phyloP scores from a whole-genome alignment of 2,888 invertebrate species.

The Eledona agricola region DNA sequence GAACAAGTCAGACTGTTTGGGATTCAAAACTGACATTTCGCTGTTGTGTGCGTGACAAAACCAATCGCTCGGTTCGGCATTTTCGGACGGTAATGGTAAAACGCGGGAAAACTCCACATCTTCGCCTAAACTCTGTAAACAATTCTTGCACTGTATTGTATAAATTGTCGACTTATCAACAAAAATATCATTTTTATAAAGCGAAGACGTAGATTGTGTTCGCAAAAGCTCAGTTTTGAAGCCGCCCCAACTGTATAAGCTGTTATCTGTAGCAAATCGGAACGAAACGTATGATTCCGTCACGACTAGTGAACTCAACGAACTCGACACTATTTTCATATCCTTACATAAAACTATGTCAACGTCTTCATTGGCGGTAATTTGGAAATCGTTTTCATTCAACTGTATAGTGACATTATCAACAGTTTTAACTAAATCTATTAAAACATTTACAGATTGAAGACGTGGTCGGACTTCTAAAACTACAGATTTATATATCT shows the following conservation, averaged over 20 bases:
- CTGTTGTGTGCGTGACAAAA: constrained; percentile 68
- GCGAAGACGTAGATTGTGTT: constrained; percentile 17
- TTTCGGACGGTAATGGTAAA: constrained; percentile 70
- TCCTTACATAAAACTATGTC: constrained; percentile 42
- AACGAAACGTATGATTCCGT: constrained; percentile 54
- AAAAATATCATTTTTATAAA: constrained; percentile 1
- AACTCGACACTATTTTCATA: constrained; percentile 50
- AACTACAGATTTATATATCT: constrained; percentile 63
- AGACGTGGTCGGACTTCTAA: constrained; percentile 70
- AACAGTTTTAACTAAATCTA: constrained; percentile 61
- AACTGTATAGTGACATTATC: constrained; percentile 49
- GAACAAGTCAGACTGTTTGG: constrained; percentile 67
- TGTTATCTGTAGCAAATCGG: constrained; percentile 53
- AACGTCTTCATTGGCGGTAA: constrained; percentile 39
- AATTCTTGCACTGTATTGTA: constrained; percentile 62
- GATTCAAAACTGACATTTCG: constrained; percentile 56
- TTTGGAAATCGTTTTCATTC: constrained; percentile 43
- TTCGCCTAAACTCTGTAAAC: constrained; percentile 51
- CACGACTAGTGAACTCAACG: constrained; percentile 54
- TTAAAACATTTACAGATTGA: constrained; percentile 69
- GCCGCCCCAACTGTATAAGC: constrained; percentile 46
- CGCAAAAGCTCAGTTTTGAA: constrained; percentile 54
- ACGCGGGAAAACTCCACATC: constrained; percentile 66
- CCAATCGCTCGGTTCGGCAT: constrained; percentile 71
- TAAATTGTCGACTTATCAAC: constrained; percentile 61